phyloP scores from a whole-genome alignment of 2,797 vertebrate species.

The Pipistrellus pygmaeus region DNA sequence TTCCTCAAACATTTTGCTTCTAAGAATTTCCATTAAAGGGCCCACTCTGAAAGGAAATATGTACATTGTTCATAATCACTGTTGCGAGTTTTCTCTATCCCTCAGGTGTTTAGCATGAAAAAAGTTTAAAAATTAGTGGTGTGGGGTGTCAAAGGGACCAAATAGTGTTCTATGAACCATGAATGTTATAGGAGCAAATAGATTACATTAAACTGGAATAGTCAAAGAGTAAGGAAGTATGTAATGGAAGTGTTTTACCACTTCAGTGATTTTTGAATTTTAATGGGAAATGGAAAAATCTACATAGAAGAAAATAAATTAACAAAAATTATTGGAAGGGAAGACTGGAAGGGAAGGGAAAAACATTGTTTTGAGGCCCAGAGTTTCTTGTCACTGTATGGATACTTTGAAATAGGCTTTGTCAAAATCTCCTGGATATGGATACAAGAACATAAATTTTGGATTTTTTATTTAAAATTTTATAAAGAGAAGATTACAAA shows the following conservation, averaged over 20 bases:
- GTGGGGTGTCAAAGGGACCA: background rate
- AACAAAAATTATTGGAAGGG: background rate
- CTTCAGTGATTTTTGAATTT: background rate
- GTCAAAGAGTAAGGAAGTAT: background rate
- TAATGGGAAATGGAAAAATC: background rate
- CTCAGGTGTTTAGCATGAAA: background rate
- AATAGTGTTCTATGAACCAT: background rate
- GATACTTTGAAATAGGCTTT: background rate
- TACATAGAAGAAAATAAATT: background rate
- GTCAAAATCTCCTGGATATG: background rate
- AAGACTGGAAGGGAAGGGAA: background rate
- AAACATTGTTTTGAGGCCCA: background rate
- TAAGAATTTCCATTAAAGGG: background rate
- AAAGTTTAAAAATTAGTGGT: background rate
- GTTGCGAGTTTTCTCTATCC: background rate
- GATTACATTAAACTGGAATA: background rate
- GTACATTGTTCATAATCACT: background rate
- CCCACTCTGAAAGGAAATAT: background rate
- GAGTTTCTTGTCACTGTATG: background rate
- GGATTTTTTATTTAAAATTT: conserved; percentile 10
- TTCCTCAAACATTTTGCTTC: conserved; percentile 1
- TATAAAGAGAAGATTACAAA: background rate
- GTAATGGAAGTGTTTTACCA: background rate
- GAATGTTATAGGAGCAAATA: background rate
- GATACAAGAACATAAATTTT: background rate